Evolutionary conservation across 2,888 invertebrate species (phyloP), one percentile per base, ranked within the genome.

Genomic region (Polietes domitor): DNA sequence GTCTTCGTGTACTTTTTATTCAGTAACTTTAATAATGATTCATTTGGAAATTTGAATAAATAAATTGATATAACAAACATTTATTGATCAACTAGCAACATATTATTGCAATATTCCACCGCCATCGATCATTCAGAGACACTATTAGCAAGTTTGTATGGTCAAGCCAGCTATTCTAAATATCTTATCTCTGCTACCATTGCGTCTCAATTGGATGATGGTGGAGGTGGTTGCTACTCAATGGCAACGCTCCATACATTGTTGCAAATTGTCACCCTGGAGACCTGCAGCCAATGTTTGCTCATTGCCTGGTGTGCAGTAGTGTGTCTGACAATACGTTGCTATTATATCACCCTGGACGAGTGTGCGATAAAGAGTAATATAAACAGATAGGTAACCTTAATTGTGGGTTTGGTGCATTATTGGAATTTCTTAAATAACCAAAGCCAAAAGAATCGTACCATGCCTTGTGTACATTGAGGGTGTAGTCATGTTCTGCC

Each of bases 331-430:
- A 9, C 37, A 61, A 21, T 55, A 75, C 32, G 41, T 10, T 58
- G n/a, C 41, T 43, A 63, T 73, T 82, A 47, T 82, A 71, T 75
- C 63, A 71, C 65, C n/a, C 15, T 0, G 41, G 41, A 65, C 72
- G 47, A 79, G 55, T 37, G 58, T 41, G 32, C 15, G 72, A 21
- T 75, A 37, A 76, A 73, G 43, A 47, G 24, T 43, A 55, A 2
- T 61, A 9, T 43, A 77, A 63, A 68, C 26, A 37, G 32, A n/a
- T 63, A 28, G 37, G 58, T 43, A 68, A 28, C 63, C 41, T 47
- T 77, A 74, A 80, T 83, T 74, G 74, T 77, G 80, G 80, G 77
- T 65, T 77, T 80, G 77, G 74, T 77, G 73, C 43, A 63, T 77
- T 76, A 73, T 53, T 77, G 77, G 80, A 80, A 83, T 83, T 80